phyloP scores from a whole-genome alignment of 2,888 invertebrate genomes.

The Drosophila phalerata region DNA sequence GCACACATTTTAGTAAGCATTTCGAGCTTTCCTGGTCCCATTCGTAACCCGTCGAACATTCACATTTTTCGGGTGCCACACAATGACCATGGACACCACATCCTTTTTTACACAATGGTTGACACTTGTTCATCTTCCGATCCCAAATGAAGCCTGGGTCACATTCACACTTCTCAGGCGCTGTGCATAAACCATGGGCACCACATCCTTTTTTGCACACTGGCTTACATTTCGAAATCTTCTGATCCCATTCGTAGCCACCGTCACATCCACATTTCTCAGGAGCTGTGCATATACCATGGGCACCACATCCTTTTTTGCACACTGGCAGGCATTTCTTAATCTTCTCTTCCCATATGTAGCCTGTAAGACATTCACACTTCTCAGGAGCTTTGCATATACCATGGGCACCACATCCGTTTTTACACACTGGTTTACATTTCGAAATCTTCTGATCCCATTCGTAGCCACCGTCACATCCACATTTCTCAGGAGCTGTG shows the following conservation, averaged over 20 bases:
- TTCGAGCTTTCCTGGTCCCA: neutral
- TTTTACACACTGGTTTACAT: neutral
- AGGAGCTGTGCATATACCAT: neutral
- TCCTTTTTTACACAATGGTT: constrained; percentile 1
- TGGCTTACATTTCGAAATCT: neutral
- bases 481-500: neutral
- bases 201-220: neutral
- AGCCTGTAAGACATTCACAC: neutral
- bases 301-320: neutral
- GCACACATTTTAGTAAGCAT: constrained; percentile 17
- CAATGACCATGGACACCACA: neutral
- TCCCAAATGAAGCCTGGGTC: neutral
- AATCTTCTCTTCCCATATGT: neutral
- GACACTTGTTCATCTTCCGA: neutral
- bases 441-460: neutral
- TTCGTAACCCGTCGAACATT: neutral
- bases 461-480: neutral
- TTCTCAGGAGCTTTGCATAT: neutral
- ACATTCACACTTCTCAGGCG: neutral
- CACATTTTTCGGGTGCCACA: neutral
- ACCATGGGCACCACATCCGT: neutral
- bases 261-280: neutral
- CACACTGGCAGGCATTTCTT: constrained; percentile 8
- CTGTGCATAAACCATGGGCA: neutral
- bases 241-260: neutral